Percentiles rank a stretch among this genome's conserved stretches.
Evolutionary conservation across 2,888 invertebrate genomes (phyloP).

Genomic region (Psylliodes chrysocephalus): DNA sequence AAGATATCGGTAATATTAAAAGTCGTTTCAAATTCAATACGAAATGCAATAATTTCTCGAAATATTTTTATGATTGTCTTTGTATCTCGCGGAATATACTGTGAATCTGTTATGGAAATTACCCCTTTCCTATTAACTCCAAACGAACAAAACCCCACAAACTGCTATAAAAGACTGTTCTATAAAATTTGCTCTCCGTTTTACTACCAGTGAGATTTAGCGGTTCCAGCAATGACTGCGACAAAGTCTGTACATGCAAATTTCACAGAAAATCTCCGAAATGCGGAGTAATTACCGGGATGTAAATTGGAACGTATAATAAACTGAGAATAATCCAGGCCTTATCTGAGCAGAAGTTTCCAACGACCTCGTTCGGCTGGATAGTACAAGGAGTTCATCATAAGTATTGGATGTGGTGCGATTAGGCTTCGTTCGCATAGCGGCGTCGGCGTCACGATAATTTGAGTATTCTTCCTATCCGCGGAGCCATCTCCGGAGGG

Average conservation of each 20-base stretch:
- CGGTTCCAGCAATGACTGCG: constrained; percentile 27
- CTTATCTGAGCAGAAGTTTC: constrained; percentile 56
- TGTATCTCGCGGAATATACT: no score
- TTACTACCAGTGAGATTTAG: constrained; percentile 26
- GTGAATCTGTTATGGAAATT: no score
- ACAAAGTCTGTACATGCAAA: constrained; percentile 35
- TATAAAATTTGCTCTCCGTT: constrained; percentile 21
- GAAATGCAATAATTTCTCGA: no score
- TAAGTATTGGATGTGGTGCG: constrained; percentile 52
- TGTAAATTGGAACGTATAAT: constrained; percentile 46
- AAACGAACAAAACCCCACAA: constrained; percentile 10
- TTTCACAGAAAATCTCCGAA: constrained; percentile 33
- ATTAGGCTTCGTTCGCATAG: constrained; percentile 45
- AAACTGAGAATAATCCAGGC: constrained; percentile 50
- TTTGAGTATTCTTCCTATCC: constrained; percentile 52
- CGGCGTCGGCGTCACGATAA: constrained; percentile 54
- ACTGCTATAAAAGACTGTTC: constrained; percentile 10
- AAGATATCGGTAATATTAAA: no score
- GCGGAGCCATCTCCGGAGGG: constrained; percentile 35
- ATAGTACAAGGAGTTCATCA: constrained; percentile 56
- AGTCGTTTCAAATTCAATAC: no score
- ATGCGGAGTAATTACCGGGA: constrained; percentile 45
- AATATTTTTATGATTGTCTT: no score
- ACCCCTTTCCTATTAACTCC: not conserved
- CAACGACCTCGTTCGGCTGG: constrained; percentile 57